These are phyloP conservation scores for Lepidurus arcticus DNA, from an alignment of 1,140 invertebrate species.

Conservation along the genomic window DNA sequence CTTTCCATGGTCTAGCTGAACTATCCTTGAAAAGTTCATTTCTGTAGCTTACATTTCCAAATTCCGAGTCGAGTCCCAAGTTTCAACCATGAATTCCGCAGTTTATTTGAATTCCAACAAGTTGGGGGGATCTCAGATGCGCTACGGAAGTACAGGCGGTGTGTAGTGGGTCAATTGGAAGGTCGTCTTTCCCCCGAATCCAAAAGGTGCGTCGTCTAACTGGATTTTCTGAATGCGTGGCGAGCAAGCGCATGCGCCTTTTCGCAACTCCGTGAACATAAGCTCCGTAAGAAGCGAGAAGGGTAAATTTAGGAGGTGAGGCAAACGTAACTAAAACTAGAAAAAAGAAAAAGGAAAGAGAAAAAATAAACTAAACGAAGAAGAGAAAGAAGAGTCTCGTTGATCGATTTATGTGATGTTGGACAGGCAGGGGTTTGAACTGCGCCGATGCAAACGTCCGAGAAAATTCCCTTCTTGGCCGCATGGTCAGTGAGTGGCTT, in stretches of 20 bases:
- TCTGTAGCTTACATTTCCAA: too few relatives aligned
- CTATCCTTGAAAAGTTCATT: too few relatives aligned
- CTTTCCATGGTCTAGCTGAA: too few relatives aligned
- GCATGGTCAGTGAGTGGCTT: neutral
- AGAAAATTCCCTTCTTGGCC: constrained; percentile 9
- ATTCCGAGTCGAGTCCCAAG: too few relatives aligned
- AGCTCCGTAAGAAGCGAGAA: neutral
- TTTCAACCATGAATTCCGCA: too few relatives aligned
- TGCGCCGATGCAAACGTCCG: neutral
- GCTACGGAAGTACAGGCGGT: too few relatives aligned
- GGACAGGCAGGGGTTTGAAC: neutral
- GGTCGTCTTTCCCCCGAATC: too few relatives aligned
- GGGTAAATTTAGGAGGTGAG: neutral
- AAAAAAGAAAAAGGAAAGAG: neutral
- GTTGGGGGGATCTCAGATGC: too few relatives aligned
- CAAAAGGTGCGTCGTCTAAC: constrained; percentile 12
- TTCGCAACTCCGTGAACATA: neutral
- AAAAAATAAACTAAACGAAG: neutral
- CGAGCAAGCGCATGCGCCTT: neutral
- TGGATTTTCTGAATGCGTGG: neutral
- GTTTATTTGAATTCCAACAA: too few relatives aligned
- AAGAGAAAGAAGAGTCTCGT: neutral
- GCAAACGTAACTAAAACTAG: neutral
- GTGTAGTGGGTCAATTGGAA: neutral
- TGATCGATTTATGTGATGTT: constrained; percentile 12